Base-by-base conservation (phyloP, 1,140 invertebrate genomes). In the Drosophila mojavensis region DNA sequence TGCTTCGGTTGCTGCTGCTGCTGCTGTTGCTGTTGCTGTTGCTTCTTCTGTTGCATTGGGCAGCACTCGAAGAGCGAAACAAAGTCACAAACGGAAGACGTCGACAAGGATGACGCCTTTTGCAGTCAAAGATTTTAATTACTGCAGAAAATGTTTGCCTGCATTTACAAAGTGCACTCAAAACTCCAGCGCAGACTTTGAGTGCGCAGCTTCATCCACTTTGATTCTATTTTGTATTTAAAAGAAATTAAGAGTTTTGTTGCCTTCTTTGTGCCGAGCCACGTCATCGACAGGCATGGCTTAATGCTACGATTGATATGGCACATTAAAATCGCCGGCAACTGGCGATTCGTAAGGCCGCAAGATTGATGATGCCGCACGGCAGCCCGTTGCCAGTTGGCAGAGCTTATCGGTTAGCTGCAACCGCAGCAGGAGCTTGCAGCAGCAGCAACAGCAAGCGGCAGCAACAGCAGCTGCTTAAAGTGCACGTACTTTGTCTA, bases 71-170 rank as follows among this genome's bases (percentile, higher is more conserved):
- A 69, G 75, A 70, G 83, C 83, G 59, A 72, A 79, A 81, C 79
- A 78, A 88, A 78, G 76, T 83, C 76, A 72, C 72, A 70, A 70
- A 62, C 64, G 56, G 66, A 63, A 65, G 45, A 41, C 62, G 48
- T 47, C 45, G 48, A 58, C 54, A 61, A 58, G 39, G 60, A 76
- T 55, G 66, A 75, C 73, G 72, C 83, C 83, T 88, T 88, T 86
- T 88, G 62, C 75, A 86, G 84, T 75, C 59, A 72, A 77, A 79
- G 84, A 80, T 89, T 88, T 88, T 88, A 88, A 88, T 88, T 88
- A 89, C 83, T 65, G 76, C 75, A 69, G 26, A 78, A 82, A 88
- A 70, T 74, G 72, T 66, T 74, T 71, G 55, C 62, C 55, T 39
- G 61, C 66, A 67, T 73, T 69, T 56, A 61, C 68, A 53, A 48